phyloP scores from a whole-genome alignment of 2,888 invertebrate species.

The Mesorhabditis spiculigera region DNA sequence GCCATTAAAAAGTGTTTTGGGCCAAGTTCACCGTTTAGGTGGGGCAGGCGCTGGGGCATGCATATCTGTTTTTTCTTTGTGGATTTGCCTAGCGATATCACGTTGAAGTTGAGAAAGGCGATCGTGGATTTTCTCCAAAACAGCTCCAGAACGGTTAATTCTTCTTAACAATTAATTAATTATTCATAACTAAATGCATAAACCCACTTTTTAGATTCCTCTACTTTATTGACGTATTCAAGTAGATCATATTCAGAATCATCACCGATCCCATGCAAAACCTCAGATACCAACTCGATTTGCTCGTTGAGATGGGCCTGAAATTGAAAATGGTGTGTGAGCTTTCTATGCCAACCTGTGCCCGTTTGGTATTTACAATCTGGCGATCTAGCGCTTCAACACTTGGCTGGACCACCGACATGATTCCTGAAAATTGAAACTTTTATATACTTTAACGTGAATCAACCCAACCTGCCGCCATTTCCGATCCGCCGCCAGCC shows the following conservation, averaged over 20 bases:
- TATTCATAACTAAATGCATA: neutral
- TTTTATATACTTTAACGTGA: neutral
- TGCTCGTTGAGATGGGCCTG: neutral
- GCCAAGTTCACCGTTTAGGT: neutral
- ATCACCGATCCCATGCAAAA: neutral
- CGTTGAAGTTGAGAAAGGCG: neutral
- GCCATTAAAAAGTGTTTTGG: no score
- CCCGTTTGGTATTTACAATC: neutral
- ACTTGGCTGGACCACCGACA: neutral
- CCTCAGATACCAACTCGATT: neutral
- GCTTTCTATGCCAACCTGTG: neutral
- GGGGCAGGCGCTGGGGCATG: neutral
- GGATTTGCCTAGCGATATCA: neutral
- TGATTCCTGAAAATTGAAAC: neutral
- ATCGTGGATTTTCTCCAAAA: slow-evolving; percentile 3
- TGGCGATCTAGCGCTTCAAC: neutral
- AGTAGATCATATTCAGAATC: neutral
- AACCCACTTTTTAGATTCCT: neutral
- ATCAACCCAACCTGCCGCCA: neutral
- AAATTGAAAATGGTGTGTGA: no score
- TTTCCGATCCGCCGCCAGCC: slow-evolving; percentile 6
- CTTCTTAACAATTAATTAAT: neutral
- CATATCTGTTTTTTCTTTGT: neutral
- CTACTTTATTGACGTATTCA: neutral
- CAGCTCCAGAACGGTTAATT: neutral